phyloP scores from a whole-genome alignment of 1,140 invertebrate genomes.

The Panulirus ornatus region DNA sequence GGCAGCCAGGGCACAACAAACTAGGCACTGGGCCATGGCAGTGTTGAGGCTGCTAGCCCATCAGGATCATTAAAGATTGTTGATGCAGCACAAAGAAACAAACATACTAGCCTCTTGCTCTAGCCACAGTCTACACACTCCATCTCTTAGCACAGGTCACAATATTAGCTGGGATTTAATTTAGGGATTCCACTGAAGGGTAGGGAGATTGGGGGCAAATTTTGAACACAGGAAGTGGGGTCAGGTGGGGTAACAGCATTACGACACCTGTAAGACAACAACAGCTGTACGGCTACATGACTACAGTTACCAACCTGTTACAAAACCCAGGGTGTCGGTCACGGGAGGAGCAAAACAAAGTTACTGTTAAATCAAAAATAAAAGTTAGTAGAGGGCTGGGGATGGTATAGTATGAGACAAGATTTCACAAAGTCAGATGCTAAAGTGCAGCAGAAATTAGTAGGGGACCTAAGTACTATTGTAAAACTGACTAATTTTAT shows the following conservation, averaged over 20 bases:
- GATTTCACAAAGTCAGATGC: slow-evolving; percentile 65
- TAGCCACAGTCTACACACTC: slow-evolving; percentile 70
- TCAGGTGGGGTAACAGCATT: slow-evolving; percentile 61
- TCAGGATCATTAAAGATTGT: slow-evolving; percentile 54
- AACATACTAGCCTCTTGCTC: slow-evolving; percentile 71
- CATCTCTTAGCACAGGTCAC: slow-evolving; percentile 68
- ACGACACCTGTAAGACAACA: slow-evolving; percentile 71
- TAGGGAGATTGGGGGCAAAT: slow-evolving; percentile 41
- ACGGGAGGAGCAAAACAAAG: slow-evolving; percentile 73
- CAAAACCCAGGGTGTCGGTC: slow-evolving; percentile 72
- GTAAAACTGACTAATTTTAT: slow-evolving; percentile 67
- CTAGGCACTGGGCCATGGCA: slow-evolving; percentile 68
- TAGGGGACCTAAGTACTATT: slow-evolving; percentile 66
- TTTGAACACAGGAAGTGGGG: slow-evolving; percentile 47
- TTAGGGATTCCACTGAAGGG: slow-evolving; percentile 55
- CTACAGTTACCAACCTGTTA: slow-evolving; percentile 75
- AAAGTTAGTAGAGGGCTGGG: slow-evolving; percentile 73
- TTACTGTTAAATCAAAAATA: slow-evolving; percentile 75
- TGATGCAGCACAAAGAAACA: slow-evolving; percentile 68
- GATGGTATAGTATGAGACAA: slow-evolving; percentile 67
- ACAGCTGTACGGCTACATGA: slow-evolving; percentile 70
- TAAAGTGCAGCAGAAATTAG: slow-evolving; percentile 71
- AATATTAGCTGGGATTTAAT: slow-evolving; percentile 61
- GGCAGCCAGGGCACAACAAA: slow-evolving; percentile 70
- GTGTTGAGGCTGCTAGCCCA: slow-evolving; percentile 65